Evolutionary conservation across 53 echinoderm and acorn worm species (phyloP), one percentile per base, ranked within the genome.

Genomic region (Echinometra lucunter): DNA sequence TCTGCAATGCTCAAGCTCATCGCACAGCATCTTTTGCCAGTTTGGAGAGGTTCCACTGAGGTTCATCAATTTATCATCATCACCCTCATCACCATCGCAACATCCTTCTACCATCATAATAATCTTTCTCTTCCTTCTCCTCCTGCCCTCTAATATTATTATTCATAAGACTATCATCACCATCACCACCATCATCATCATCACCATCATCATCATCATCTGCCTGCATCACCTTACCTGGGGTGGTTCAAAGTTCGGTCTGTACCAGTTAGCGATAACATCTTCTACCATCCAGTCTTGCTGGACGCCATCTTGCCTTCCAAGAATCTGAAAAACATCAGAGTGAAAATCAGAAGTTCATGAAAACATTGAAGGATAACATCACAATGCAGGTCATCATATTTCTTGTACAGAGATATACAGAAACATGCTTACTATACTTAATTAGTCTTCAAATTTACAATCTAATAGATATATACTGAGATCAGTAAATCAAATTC

Each of bases 231-330:
- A n/a, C n/a, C n/a, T 53, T 44, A 98, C 99, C 98, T 98, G 99
- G 45, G 99, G 99, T 25, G 99, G 99, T 91, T 98, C 99, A 97
- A 98, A 98, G 96, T 98, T 98, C 67, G 99, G 99, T 74, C 99
- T 91, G 96, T 98, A 98, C 99, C 99, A 98, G 95, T 98, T 98
- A 38, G 98, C 99, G 67, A 98, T 98, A 35, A 98, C 97, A 95
- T 98, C 99, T 91, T 98, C 99, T 23, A 98, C 98, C 95, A 98
- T 96, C 99, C 99, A 98, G 57, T 98, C 99, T 88, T 98, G 99
- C 91, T 98, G 96, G n/a, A 98, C 96, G 38, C 99, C 99, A 95
- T 98, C 99, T 93, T 98, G 99, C 63, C 99, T 94, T 15, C 99
- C 99, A 45, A 98, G 94, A 45, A 97, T 98, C 99, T 98, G 94